Evolutionary conservation across 1,140 invertebrate genomes (phyloP).

Genomic region (Apocrypta bakeri): DNA sequence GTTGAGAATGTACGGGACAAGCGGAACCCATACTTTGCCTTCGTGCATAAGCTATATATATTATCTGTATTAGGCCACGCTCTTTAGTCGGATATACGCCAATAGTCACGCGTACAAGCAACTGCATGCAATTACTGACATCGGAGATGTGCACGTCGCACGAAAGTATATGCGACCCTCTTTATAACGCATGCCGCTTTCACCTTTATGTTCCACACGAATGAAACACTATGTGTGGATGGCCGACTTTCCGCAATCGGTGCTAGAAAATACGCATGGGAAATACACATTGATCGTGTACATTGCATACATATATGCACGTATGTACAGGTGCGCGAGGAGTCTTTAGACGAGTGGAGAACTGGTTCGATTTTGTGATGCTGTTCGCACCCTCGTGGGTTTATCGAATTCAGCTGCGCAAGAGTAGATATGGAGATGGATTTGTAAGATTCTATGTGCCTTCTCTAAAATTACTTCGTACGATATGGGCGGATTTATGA

Average conservation of each 20-base stretch:
- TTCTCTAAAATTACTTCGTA: neutral
- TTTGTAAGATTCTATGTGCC: neutral
- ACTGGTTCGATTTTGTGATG: neutral
- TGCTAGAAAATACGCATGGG: neutral
- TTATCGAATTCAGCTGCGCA: no score
- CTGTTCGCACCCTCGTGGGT: no score
- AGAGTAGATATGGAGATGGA: neutral
- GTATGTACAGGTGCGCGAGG: neutral
- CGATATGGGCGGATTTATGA: no score
- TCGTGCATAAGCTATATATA: neutral
- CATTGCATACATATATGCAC: no score
- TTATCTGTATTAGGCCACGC: no score
- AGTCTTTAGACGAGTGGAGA: no score
- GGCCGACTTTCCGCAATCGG: neutral
- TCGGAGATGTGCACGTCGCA: neutral
- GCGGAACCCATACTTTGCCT: neutral
- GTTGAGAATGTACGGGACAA: neutral
- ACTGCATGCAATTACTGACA: neutral
- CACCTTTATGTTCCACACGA: no score
- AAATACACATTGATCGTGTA: neutral
- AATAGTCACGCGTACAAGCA: neutral
- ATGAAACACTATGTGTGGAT: no score
- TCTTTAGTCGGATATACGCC: neutral
- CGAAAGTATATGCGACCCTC: neutral
- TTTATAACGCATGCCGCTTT: no score